Conservation (phyloP, 2,888 invertebrate genomes). For the Plagodis pulveraria region DNA sequence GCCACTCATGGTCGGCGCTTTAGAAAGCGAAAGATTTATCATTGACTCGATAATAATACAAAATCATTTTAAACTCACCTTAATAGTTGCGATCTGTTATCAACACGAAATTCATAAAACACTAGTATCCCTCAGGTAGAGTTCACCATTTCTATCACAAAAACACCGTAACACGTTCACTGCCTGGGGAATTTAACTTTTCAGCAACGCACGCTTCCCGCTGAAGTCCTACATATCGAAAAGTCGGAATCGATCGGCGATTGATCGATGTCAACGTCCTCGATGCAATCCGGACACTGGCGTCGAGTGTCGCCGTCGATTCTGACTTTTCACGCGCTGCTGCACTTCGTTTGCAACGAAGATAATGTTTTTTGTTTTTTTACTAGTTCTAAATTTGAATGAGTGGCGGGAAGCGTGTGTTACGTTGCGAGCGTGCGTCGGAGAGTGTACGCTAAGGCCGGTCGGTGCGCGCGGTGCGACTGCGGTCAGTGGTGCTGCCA, state of each 20-base stretch:
- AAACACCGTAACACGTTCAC: constrained; percentile 73
- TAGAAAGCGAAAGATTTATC: constrained; percentile 79
- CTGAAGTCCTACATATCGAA: constrained; percentile 66
- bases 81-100: constrained; percentile 56
- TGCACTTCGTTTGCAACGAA: constrained; percentile 70
- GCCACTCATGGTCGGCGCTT: constrained; percentile 78
- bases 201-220: constrained; percentile 69
- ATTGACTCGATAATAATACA: constrained; percentile 63
- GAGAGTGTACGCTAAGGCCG: constrained; percentile 69
- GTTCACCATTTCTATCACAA: constrained; percentile 80
- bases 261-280: constrained; percentile 74
- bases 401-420: constrained; percentile 76
- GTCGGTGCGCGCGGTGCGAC: constrained; percentile 76
- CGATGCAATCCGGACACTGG: constrained; percentile 75
- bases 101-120: constrained; percentile 59
- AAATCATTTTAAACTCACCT: constrained; percentile 65
- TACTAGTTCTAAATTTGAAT: constrained; percentile 63
- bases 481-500: constrained; percentile 67
- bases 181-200: constrained; percentile 53
- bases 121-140: constrained; percentile 71
- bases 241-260: constrained; percentile 58
- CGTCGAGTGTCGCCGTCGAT: constrained; percentile 63
- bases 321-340: constrained; percentile 69
- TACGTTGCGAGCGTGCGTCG: constrained; percentile 71
- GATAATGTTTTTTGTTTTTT: constrained; percentile 51